Base-by-base conservation (phyloP, 1,140 invertebrate species). In the Drosophila sechellia region DNA sequence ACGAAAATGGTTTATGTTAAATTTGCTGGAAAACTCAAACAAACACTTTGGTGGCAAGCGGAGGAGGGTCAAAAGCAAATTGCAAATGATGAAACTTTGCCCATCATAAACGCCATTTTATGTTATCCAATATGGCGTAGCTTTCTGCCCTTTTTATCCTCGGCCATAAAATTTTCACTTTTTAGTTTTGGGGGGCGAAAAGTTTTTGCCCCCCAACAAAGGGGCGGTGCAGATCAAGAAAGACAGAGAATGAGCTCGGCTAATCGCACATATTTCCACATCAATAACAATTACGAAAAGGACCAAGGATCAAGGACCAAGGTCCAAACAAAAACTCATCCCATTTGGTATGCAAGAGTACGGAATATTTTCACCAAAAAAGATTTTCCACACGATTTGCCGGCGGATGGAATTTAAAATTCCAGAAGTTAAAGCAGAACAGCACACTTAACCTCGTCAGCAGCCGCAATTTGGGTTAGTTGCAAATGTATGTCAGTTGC, bases 91-190 rank as follows among this genome's bases (percentile, higher is more conserved):
- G 79, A 81, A 81, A 81, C 73, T 81, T 81, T 81, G 79, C 66
- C 79, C 79, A 81, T 81, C 79, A 81, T 81, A 81, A 81, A 81
- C 79, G 79, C 79, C 79, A 81, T 81, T 81, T 81, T 68, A 81
- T 81, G 78, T 81, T 81, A 81, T 76, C 78, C 78, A 81, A 81
- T 81, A 81, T 81, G 78, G 78, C 78, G 78, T 81, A 61, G 45
- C 50, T 68, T 65, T 15, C 37, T 13, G 10, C n/a, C 13, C 35
- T 20, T 27, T 43, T 57, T 45, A 12, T 17, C 4, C 35, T 50
- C 27, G 52, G 65, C 54, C 65, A 80, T 81, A 72, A 81, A 69
- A 81, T 77, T 81, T 81, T 81, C 78, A 81, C 78, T 81, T 81
- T 80, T 81, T 81, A 81, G 77, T 79, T 79, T 72, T 73, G 34